Base-by-base conservation (phyloP, 2,113 vertebrate genomes). In the Callaeas wilsoni region DNA sequence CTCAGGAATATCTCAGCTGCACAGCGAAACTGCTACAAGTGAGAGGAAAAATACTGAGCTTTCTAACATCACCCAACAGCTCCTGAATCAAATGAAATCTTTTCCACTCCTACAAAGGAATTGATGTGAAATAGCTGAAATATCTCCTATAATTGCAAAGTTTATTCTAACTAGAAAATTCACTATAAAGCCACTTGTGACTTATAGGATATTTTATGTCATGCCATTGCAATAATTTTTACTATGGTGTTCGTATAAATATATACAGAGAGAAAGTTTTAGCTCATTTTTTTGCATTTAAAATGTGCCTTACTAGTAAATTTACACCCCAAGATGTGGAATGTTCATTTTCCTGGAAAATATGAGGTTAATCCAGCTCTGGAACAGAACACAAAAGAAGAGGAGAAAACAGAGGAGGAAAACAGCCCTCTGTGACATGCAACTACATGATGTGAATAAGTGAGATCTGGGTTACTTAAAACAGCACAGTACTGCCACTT, bases 401-500 rank as follows among this genome's bases (percentile, higher is more conserved):
- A 84, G 15, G 35, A 56, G 42, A 90, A 96, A 69, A 79, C 33
- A 93, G 78, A 79, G 50, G 16, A 87, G 39, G 42, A 83, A 91
- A 90, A 42, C 55, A 96, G 71, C 26, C 23, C 27, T 49, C 35
- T 80, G 49, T 46, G 56, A 62, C 67, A 76, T 0, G 3, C 70
- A 57, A 16, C 49, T 73, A 32, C 29, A 32, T 12, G 6, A 73
- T 70, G 71, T 47, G 18, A 90, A 37, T 70, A 49, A 70, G 19
- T n/a, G 76, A 86, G 71, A 81, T 86, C 80, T 86, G 79, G 59
- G 35, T 92, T 94, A 56, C 71, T 95, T 86, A 86, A 84, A 95
- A 65, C 92, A 96, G 60, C 75, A 47, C 22, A 74, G 67, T 23
- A 16, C 47, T 84, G 85, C 68, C 71, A 86, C 75, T 81, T 55